Evolutionary conservation across 2,888 invertebrate species (phyloP).

Genomic region (Horisme vitalbata): DNA sequence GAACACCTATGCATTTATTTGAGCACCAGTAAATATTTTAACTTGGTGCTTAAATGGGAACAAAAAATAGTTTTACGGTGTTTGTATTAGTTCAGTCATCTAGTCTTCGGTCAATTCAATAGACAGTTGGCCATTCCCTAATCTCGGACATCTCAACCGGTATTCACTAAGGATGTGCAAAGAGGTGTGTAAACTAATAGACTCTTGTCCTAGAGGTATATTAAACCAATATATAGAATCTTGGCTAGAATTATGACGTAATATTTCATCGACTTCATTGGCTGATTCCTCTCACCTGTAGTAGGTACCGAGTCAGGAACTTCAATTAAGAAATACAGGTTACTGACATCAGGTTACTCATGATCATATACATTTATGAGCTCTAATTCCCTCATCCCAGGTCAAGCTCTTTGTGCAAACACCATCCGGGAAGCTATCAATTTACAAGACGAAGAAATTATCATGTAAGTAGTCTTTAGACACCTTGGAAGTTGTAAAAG

Average conservation of each 20-base stretch:
- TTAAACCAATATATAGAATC: too few species aligned
- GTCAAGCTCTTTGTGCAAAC: constrained; percentile 21
- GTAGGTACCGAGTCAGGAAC: neutral
- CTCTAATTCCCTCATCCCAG: constrained; percentile 13
- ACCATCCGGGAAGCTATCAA: constrained; percentile 20
- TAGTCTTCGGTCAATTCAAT: too few species aligned
- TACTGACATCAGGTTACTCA: constrained; percentile 4
- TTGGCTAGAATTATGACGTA: too few species aligned
- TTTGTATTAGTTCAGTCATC: too few species aligned
- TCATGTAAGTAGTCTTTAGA: constrained; percentile 5
- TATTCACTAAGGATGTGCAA: too few species aligned
- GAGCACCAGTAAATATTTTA: neutral
- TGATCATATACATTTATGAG: constrained; percentile 9
- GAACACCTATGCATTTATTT: neutral
- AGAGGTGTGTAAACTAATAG: too few species aligned
- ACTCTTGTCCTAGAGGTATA: too few species aligned
- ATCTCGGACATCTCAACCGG: too few species aligned
- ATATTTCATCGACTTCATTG: too few species aligned
- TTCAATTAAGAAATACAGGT: neutral
- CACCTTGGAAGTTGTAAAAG: constrained; percentile 11
- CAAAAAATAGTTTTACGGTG: neutral
- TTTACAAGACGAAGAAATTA: constrained; percentile 17
- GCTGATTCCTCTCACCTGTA: neutral
- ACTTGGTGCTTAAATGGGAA: too few species aligned
- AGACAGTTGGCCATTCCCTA: too few species aligned